Evolutionary conservation across 2,113 vertebrate genomes (phyloP).

Genomic region (Ramphastos sulfuratus): DNA sequence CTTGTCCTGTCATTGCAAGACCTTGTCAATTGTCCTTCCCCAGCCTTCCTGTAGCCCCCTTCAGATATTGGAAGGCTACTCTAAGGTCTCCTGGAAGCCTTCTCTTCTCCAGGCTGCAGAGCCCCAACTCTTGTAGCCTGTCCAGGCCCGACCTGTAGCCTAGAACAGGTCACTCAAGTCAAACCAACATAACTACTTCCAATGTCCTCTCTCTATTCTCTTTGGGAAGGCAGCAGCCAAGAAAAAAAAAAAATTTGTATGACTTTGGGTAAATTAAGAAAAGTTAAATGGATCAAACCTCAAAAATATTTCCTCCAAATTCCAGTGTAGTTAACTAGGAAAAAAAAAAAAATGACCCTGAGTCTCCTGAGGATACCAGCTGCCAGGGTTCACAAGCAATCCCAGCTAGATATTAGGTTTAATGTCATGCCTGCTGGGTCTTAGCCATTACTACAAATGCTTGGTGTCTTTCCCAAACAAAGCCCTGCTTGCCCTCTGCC

Average conservation of each 20-base stretch:
- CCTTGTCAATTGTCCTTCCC: no score
- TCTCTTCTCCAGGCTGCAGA: no score
- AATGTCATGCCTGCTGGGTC: background rate
- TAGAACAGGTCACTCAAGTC: no score
- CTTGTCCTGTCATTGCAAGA: no score
- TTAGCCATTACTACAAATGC: background rate
- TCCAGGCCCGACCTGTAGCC: no score
- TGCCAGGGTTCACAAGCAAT: background rate
- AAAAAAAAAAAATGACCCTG: background rate
- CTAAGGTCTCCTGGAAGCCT: no score
- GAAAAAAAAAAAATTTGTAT: background rate
- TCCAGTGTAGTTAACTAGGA: background rate
- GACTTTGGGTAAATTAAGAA: background rate
- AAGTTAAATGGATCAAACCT: background rate
- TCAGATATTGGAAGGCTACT: no score
- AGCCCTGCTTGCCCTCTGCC: background rate
- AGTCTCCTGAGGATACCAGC: background rate
- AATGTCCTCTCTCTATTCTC: background rate
- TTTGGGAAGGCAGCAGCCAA: background rate
- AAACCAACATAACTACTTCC: background rate
- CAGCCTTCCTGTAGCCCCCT: no score
- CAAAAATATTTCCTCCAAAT: background rate
- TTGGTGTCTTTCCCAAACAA: slow-evolving; percentile 7
- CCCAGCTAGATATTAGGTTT: background rate
- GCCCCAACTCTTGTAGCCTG: no score